Evolutionary conservation across 2,113 vertebrate genomes (phyloP).

Genomic region (Periophthalmus modestus): DNA sequence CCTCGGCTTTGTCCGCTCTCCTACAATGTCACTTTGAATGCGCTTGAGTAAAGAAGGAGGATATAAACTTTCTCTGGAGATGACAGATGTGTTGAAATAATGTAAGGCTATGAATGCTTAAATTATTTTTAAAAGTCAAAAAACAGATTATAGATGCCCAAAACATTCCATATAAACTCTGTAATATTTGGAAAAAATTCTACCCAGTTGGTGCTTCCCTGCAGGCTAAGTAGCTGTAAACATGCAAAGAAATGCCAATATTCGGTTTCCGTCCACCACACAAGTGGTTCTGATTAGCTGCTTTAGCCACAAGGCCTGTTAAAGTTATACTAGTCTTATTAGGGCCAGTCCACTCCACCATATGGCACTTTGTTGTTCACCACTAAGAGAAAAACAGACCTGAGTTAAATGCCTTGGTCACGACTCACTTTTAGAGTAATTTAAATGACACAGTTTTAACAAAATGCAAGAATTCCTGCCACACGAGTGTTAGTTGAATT

Average conservation of each 20-base stretch:
- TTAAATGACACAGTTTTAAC: not conserved
- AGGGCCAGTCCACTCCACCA: slow-evolving; percentile 19
- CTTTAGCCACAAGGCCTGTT: slow-evolving; percentile 11
- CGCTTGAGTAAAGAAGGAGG: slow-evolving; percentile 53
- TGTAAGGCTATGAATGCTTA: not conserved
- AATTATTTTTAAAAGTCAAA: no score
- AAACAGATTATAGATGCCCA: no score
- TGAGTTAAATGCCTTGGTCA: not conserved
- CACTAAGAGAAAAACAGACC: slow-evolving; percentile 37
- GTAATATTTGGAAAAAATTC: no score
- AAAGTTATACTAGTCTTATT: not conserved
- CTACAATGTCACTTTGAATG: slow-evolving; percentile 64
- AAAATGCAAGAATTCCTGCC: not conserved
- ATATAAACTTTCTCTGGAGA: slow-evolving; percentile 28
- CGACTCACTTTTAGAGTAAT: not conserved
- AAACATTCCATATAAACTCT: no score
- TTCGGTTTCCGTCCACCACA: slow-evolving; percentile 10
- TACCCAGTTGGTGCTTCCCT: not conserved
- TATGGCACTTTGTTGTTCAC: slow-evolving; percentile 54
- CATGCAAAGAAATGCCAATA: not conserved
- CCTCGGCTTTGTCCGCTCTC: slow-evolving; percentile 64
- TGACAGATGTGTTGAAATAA: slow-evolving; percentile 30
- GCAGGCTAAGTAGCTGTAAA: not conserved
- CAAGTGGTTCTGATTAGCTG: slow-evolving; percentile 14
- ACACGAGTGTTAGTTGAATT: not conserved